Base-by-base conservation (phyloP, 1,140 invertebrate genomes). In the Drosophila fuyamai region DNA sequence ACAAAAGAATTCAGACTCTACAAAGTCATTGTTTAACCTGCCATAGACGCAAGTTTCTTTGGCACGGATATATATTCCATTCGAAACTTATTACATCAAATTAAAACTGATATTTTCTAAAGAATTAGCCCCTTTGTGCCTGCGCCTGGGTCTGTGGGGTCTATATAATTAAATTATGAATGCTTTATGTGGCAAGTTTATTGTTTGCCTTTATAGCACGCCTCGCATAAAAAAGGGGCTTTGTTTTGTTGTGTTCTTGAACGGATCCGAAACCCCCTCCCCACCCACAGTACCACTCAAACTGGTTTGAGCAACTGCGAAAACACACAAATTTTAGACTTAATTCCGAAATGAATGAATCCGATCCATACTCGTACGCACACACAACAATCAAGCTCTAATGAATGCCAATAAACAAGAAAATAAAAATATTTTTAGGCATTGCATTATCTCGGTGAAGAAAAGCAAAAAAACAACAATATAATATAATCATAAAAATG, bases 81-180 rank as follows among this genome's bases (percentile, higher is more conserved):
- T 78, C 41, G 54, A 54, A 76, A 79, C 76, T 76, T 83, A 83
- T 83, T 88, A 83, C 83, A 83, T 63, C 74, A 82, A 85, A 86
- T 88, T 82, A 79, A 88, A 58, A 76, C 50, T 56, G 59, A 57
- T 67, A 73, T 79, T 86, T 88, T 86, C 66, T 83, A 89, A 79
- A 83, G 83, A 86, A 86, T 79, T 79, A 50, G 36, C 76, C 43
- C 54, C 43, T 44, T 59, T 59, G 58, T 75, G 47, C 44, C n/a
- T 12, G 58, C 27, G 14, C 29, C 36, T 13, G 36, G 27, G 43
- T 18, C 27, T 60, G 58, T 67, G 71, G 50, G 79, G 75, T 71
- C 83, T 83, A 73, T 89, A 86, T 86, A 86, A 86, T 86, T 86
- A 89, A 86, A 86, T 86, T 88, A 86, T 86, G 83, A 86, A 86